Evolutionary conservation across 2,888 invertebrate species (phyloP).

Genomic region (Hartigia nigra): DNA sequence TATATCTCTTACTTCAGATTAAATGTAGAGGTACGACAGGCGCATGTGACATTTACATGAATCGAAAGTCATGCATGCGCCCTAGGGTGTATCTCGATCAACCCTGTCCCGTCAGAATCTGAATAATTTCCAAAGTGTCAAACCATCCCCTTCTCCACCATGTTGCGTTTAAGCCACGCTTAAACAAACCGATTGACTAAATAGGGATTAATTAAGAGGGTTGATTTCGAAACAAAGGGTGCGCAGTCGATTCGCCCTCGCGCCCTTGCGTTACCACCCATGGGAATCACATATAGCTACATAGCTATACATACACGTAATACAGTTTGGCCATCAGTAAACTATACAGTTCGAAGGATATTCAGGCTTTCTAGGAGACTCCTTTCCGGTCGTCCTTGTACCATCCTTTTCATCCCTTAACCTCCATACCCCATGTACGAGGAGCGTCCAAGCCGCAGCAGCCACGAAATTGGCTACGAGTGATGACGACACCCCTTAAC

Average conservation of each 20-base stretch:
- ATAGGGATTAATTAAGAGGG: slow-evolving; percentile 57
- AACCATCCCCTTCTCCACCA: slow-evolving; percentile 21
- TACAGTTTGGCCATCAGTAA: not conserved
- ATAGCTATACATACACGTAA: not conserved
- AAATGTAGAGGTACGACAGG: not conserved
- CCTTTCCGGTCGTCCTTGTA: not conserved
- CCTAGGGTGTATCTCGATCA: not conserved
- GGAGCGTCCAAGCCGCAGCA: not conserved
- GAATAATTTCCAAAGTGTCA: slow-evolving; percentile 34
- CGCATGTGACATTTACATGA: not conserved
- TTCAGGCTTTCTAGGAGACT: not conserved
- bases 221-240: slow-evolving; percentile 45
- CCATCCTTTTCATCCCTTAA: not conserved
- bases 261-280: not conserved
- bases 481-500: not conserved
- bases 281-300: not conserved
- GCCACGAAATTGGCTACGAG: not conserved
- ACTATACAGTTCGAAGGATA: not conserved
- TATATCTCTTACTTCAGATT: not conserved
- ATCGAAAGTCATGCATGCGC: not conserved
- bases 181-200: slow-evolving; percentile 55
- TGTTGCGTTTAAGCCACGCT: slow-evolving; percentile 40
- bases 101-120: slow-evolving; percentile 12
- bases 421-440: not conserved
- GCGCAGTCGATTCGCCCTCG: slow-evolving; percentile 15